Evolutionary conservation across 1,140 invertebrate species (phyloP).

Genomic region (Colletes gigas): DNA sequence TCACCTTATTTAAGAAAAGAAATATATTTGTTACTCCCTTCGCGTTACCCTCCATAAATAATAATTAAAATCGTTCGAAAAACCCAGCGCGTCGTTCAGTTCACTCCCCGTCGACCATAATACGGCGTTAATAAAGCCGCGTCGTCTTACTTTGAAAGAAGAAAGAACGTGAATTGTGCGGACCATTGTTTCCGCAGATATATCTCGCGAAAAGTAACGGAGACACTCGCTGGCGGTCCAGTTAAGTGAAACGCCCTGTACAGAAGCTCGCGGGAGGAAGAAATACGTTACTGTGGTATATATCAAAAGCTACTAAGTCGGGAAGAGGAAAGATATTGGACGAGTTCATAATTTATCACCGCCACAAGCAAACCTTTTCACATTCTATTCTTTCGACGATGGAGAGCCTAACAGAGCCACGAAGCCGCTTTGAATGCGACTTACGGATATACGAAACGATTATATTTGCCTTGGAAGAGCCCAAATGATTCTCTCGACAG

Average conservation of each 20-base stretch:
- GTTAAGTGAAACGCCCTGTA: conserved; percentile 34
- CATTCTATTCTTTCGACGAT: neutral
- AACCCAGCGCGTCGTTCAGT: neutral
- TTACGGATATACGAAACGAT: conserved; percentile 30
- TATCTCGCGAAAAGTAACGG: neutral
- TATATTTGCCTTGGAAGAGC: conserved; percentile 21
- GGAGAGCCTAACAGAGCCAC: neutral
- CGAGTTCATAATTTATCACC: conserved; percentile 38
- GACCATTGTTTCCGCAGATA: neutral
- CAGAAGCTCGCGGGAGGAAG: conserved; percentile 2
- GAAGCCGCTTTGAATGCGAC: conserved; percentile 15
- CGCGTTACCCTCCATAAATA: too few species aligned
- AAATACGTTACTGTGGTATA: conserved; percentile 35
- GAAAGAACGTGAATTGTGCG: neutral
- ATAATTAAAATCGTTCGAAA: too few species aligned
- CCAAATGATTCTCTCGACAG: neutral
- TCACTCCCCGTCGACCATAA: neutral
- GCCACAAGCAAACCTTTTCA: conserved; percentile 23
- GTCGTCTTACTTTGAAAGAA: neutral
- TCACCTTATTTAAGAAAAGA: too few species aligned
- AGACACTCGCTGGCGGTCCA: neutral
- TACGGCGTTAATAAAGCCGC: conserved; percentile 1
- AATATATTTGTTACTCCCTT: too few species aligned
- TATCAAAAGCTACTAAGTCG: conserved; percentile 33
- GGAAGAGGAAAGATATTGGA: conserved; percentile 33